These are phyloP conservation scores for Drosophila trapezifrons DNA, from an alignment of 1,140 invertebrate species.

Conservation along the genomic window DNA sequence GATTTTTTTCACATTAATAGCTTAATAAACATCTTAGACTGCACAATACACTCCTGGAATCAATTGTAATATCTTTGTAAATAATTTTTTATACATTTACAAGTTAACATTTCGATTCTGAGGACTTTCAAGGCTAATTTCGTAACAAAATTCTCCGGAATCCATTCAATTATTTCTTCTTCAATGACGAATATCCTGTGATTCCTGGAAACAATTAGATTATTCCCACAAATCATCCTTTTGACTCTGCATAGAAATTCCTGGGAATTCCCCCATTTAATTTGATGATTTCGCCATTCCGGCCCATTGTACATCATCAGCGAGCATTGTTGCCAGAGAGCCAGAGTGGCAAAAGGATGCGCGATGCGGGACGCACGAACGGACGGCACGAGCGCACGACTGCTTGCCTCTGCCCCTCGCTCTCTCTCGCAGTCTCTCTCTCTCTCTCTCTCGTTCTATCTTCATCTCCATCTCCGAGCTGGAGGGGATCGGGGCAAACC, in stretches of 20 bases:
- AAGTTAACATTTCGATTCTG: neutral
- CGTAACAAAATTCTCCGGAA: neutral
- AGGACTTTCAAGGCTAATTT: neutral
- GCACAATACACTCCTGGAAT: neutral
- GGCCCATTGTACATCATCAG: constrained; percentile 58
- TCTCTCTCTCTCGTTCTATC: neutral
- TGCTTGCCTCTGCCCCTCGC: constrained; percentile 8
- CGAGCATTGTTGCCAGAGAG: constrained; percentile 49
- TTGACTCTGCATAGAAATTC: neutral
- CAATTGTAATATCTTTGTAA: neutral
- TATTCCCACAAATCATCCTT: neutral
- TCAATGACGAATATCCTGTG: neutral
- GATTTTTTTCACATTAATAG: no score
- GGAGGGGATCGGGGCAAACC: neutral
- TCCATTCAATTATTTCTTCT: neutral
- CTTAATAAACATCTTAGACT: no score
- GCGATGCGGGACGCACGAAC: constrained; percentile 58
- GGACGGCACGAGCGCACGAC: constrained; percentile 53
- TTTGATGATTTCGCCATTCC: constrained; percentile 6
- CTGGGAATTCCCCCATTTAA: constrained; percentile 9
- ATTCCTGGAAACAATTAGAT: constrained; percentile 4
- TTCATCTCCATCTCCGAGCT: constrained; percentile 9
- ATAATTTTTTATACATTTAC: neutral
- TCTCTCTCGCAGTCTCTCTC: constrained; percentile 1
- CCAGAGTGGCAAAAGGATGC: constrained; percentile 55